phyloP scores from a whole-genome alignment of 2,113 vertebrate species.

The Leptobrachium leishanense region DNA sequence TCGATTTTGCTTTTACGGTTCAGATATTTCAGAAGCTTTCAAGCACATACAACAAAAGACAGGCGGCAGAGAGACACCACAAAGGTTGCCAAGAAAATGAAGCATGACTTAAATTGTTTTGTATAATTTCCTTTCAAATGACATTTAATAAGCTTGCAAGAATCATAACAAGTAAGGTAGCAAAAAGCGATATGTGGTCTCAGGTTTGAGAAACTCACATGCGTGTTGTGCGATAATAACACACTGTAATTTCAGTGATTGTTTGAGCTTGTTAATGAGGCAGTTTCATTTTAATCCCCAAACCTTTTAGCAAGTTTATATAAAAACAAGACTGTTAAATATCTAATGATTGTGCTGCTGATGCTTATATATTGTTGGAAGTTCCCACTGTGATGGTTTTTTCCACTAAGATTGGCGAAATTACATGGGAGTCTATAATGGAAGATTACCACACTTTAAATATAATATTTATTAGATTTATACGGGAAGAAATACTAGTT shows the following conservation, averaged over 20 bases:
- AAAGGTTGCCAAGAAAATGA: background rate
- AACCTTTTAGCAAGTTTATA: conserved; percentile 47
- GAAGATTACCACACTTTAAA: too few relatives aligned
- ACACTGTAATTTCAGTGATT: conserved; percentile 7
- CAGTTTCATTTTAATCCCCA: conserved; percentile 39
- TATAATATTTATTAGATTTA: too few relatives aligned
- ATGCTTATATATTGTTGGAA: conserved; percentile 20
- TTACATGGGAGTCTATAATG: too few relatives aligned
- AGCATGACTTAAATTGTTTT: background rate
- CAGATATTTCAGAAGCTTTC: background rate
- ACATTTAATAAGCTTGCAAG: background rate
- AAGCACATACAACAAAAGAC: background rate
- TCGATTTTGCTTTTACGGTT: background rate
- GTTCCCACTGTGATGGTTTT: background rate
- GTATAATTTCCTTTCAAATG: background rate
- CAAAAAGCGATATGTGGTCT: background rate
- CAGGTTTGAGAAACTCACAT: background rate
- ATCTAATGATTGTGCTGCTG: background rate
- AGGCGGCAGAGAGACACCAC: background rate
- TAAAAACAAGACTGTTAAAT: conserved; percentile 34
- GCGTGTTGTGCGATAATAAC: background rate
- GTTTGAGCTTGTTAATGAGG: conserved; percentile 34
- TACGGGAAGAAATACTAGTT: too few relatives aligned
- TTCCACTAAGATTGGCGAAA: too few relatives aligned
- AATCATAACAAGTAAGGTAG: background rate